Base-by-base conservation (phyloP, 1,140 invertebrate species). In the Aleiodes sp. region DNA sequence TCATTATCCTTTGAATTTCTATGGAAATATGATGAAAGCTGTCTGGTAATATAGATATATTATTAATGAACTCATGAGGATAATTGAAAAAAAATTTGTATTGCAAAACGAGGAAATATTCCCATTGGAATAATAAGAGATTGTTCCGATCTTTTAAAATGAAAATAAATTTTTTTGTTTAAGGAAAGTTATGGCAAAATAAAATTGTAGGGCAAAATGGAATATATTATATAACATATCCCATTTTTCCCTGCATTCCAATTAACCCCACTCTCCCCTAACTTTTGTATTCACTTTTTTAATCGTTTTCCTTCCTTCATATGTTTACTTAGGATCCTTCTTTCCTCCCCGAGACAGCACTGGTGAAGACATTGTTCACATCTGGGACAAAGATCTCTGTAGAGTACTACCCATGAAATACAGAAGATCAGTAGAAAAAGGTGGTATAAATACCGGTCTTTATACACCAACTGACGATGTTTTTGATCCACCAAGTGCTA, bases 361-460 rank as follows among this genome's bases (percentile, higher is more conserved):
- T 0, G 92, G 93, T 70, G 85, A 89, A 0, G 91, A 95, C 74
- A 86, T 91, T 1, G 87, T 96, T 19, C 88, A 94, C 67, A 78
- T 96, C 6, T 96, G 93, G 80, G 94, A 96, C 74, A 95, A 95
- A 78, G 94, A 96, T 80, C 76, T 96, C 4, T 96, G 94, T 73
- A 88, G 94, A n/a, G 89, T 92, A 1, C 80, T 95, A 70, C 92
- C 93, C 0, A 83, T 96, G 6, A 87, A 91, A 65, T 93, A 94
- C 79, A 87, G 91, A 29, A 87, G 89, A 64, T 87, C 90, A 21
- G 86, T 89, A 3, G 84, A 88, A 59, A 91, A 94, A 87, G 89
- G 82, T 84, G 92, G 91, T 60, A 92, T 94, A 46, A 84, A 85
- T 57, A 91, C 89, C 0, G 93, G 93, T 71, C 79, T 93, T 0